A percentile compares a stretch with the other conserved stretches of the same genome.
Evolutionary conservation across 2,113 vertebrate species (phyloP).

Genomic region (Pterocles burchelli): DNA sequence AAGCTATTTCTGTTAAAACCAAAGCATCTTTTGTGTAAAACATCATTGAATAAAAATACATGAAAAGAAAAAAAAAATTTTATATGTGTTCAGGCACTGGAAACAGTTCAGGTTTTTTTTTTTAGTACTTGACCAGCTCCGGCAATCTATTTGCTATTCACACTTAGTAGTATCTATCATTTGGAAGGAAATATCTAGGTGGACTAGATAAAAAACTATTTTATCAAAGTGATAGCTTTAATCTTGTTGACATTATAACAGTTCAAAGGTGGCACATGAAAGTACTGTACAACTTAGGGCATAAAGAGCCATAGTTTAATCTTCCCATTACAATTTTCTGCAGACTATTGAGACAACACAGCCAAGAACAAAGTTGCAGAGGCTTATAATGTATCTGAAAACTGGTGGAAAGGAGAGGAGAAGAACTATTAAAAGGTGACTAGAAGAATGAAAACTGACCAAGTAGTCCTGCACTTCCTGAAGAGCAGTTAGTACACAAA

Average conservation of each 20-base stretch:
- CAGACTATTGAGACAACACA: not conserved
- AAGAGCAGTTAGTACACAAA: not conserved
- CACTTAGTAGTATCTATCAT: not conserved
- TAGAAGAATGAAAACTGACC: not conserved
- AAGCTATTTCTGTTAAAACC: not conserved
- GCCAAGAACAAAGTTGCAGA: not conserved
- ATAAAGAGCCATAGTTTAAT: not conserved
- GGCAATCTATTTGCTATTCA: not conserved
- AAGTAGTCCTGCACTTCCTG: not conserved
- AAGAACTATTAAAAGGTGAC: not conserved
- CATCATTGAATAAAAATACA: not conserved
- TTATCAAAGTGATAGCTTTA: not conserved
- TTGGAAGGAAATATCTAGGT: not conserved
- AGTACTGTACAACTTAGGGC: not conserved
- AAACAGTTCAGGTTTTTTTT: accelerated
- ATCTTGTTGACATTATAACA: not conserved
- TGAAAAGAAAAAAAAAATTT: not conserved
- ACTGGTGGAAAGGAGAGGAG: not conserved
- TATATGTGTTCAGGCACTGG: not conserved
- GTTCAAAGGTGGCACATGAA: not conserved
- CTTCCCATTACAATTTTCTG: not conserved
- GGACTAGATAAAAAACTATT: not conserved
- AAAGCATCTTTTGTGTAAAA: not conserved
- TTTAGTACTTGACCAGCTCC: not conserved
- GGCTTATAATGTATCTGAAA: not conserved